phyloP scores from a whole-genome alignment of 2,113 vertebrate species.

The Cyprinodon brontotheroides region DNA sequence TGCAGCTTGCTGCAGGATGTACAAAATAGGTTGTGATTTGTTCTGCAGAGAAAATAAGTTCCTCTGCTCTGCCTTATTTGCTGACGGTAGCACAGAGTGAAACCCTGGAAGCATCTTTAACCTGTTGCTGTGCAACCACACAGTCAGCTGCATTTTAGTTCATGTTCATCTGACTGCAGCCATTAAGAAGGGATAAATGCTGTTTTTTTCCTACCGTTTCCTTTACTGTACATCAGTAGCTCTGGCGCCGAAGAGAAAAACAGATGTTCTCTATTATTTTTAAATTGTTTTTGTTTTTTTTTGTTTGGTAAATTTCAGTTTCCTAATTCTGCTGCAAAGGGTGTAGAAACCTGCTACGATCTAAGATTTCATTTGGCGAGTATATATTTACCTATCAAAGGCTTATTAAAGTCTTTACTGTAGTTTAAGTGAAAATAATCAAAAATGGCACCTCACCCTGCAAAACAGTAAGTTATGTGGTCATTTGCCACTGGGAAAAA shows the following conservation, averaged over 20 bases:
- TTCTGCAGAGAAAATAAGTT: background rate
- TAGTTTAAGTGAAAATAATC: slow-evolving; percentile 34
- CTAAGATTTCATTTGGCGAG: slow-evolving; percentile 25
- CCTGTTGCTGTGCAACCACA: slow-evolving; percentile 54
- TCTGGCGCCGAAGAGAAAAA: background rate
- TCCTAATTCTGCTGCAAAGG: slow-evolving; percentile 28
- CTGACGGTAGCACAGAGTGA: slow-evolving; percentile 16
- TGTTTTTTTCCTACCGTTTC: background rate
- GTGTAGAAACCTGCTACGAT: slow-evolving; percentile 10
- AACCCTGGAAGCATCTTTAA: slow-evolving; percentile 22
- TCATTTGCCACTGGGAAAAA: slow-evolving; percentile 8
- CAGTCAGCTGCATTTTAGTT: slow-evolving; percentile 42
- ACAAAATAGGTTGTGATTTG: background rate
- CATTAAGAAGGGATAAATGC: slow-evolving; percentile 27
- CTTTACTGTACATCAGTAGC: slow-evolving; percentile 1
- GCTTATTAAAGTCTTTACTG: slow-evolving; percentile 21
- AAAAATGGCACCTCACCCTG: slow-evolving; percentile 13
- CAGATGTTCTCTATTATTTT: background rate
- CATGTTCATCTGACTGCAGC: slow-evolving; percentile 27
- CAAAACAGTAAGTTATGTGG: slow-evolving; percentile 8
- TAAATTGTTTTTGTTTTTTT: too few species aligned
- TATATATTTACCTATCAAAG: slow-evolving; percentile 23
- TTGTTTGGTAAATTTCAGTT: background rate
- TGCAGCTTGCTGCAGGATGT: background rate
- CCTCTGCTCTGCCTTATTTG: slow-evolving; percentile 19